Evolutionary conservation across 2,113 vertebrate genomes (phyloP).

Genomic region (Aegypius monachus): DNA sequence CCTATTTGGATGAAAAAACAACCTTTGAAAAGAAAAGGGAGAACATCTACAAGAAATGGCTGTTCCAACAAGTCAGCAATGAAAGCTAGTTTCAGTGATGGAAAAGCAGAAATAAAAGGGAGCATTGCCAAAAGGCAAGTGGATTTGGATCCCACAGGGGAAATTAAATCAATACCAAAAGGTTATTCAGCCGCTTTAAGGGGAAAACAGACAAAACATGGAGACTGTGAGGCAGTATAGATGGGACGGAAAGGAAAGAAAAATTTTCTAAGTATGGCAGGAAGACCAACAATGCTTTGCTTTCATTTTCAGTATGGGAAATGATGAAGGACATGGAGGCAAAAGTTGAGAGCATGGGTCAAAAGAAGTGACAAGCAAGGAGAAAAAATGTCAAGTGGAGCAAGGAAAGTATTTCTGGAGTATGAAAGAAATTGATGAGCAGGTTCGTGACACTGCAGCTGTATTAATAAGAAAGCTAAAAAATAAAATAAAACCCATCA

Average conservation of each 20-base stretch:
- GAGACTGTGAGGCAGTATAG: background rate
- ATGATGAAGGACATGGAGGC: background rate
- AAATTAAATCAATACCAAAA: slow-evolving; percentile 10
- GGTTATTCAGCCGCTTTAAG: background rate
- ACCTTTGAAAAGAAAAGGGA: background rate
- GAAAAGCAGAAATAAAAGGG: background rate
- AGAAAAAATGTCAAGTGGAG: background rate
- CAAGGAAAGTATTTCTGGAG: background rate
- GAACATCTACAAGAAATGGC: background rate
- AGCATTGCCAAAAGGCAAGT: slow-evolving; percentile 8
- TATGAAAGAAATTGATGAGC: background rate
- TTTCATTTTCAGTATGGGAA: background rate
- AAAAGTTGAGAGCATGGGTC: background rate
- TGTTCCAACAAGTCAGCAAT: background rate
- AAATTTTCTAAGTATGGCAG: background rate
- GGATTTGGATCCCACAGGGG: background rate
- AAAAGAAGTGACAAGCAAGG: background rate
- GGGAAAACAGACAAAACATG: background rate
- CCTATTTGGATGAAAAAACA: background rate
- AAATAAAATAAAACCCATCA: background rate
- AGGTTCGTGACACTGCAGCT: background rate
- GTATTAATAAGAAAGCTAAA: background rate
- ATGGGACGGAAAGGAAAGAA: background rate
- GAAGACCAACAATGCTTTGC: background rate
- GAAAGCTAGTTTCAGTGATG: background rate